Evolutionary conservation across 2,797 vertebrate species (phyloP), one percentile per base, ranked within the genome.

Genomic region (Anolis apletophallus): DNA sequence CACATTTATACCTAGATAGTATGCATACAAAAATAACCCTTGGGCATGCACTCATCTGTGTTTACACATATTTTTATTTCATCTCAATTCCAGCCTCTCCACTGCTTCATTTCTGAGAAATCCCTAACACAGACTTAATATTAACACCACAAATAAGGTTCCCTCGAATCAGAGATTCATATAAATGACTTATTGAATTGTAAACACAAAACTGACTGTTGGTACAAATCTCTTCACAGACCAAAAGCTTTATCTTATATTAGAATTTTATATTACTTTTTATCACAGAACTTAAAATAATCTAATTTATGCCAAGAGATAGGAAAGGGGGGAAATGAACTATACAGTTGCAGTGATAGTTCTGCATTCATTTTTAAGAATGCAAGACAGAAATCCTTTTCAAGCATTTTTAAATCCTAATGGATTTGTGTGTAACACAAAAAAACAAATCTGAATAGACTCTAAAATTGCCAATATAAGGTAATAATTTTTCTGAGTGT

Each of bases 61-160:
- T 14, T 29, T 12, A 64, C 88, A 88, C 79, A 80, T 0, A 82
- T 71, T 85, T 84, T 34, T 52, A 26, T 80, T 88, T 55, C 4
- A 80, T 32, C 7, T 36, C 1, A 17, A 11, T 5, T 23, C 21
- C 32, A 12, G 14, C 36, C 36, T 74, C 89, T 40, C 29, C 34
- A 50, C 57, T 80, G 59, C 67, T 61, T 82, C 80, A 59, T 1
- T 16, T 19, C 67, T 10, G 80, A 29, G 54, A 89, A 90, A 87
- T 23, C 81, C 0, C 0, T 11, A 80, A 80, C 71, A 74, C 0
- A 77, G 3, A 52, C 80, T 64, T 75, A 3, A 90, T 90, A 81
- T 54, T 55, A 85, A 88, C 86, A 69, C 74, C 12, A 69, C 76
- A 89, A 80, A 87, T 0, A 85, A 19, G 85, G 91, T 80, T 52